Percentiles rank a stretch among this genome's conserved stretches.
Evolutionary conservation across 1,140 invertebrate species (phyloP).

Genomic region (Pollicipes pollicipes): DNA sequence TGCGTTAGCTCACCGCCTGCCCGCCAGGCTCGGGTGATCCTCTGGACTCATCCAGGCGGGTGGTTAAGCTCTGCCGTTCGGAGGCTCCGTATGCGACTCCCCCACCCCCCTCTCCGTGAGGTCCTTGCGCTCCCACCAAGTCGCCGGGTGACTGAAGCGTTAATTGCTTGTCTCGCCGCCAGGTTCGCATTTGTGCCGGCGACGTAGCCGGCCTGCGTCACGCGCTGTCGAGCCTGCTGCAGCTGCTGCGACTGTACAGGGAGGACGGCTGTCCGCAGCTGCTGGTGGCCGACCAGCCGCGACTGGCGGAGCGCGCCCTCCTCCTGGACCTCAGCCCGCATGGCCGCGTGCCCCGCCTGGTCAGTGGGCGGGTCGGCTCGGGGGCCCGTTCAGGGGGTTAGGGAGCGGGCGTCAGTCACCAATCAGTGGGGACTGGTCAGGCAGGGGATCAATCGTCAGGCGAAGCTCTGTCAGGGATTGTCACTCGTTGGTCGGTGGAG

Average conservation of each 20-base stretch:
- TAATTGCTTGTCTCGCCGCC: slow-evolving; percentile 8
- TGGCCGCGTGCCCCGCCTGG: slow-evolving; percentile 39
- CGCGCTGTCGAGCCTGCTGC: slow-evolving; percentile 40
- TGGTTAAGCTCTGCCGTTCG: too few relatives aligned
- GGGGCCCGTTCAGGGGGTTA: too few relatives aligned
- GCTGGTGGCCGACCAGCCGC: slow-evolving; percentile 43
- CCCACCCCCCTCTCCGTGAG: too few relatives aligned
- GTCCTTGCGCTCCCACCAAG: too few relatives aligned
- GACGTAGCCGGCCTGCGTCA: slow-evolving; percentile 39
- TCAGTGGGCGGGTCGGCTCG: slow-evolving; percentile 23
- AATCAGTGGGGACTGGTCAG: too few relatives aligned
- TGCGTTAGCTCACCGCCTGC: neutral
- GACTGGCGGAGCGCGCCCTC: slow-evolving; percentile 38
- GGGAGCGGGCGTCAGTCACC: too few relatives aligned
- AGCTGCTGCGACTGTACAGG: slow-evolving; percentile 36
- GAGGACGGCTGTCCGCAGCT: slow-evolving; percentile 31
- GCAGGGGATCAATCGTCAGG: too few relatives aligned
- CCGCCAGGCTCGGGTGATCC: neutral
- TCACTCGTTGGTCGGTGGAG: too few relatives aligned
- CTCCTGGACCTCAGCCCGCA: slow-evolving; percentile 41
- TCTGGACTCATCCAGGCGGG: too few relatives aligned
- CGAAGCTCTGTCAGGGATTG: too few relatives aligned
- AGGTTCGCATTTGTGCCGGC: slow-evolving; percentile 24
- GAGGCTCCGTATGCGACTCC: too few relatives aligned
- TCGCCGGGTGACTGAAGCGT: too few relatives aligned